Evolutionary conservation across 2,113 vertebrate genomes (phyloP).

Genomic region (Phyllostomus hastatus): DNA sequence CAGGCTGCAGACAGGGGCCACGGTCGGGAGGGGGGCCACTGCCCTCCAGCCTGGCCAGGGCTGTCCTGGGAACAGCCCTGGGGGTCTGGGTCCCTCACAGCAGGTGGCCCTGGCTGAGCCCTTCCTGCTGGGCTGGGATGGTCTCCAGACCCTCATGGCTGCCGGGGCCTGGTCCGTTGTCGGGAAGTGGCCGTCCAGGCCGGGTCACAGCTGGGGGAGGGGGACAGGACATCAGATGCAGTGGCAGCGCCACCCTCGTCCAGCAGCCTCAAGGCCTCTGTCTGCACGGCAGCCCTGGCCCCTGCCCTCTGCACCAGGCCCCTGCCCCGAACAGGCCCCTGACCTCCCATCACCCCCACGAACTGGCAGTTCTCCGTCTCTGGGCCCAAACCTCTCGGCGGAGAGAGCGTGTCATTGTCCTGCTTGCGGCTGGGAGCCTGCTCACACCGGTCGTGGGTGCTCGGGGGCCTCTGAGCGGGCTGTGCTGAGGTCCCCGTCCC

Average conservation of each 20-base stretch:
- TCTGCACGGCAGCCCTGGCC: too few relatives aligned
- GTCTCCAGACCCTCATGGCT: fast-evolving
- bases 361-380: background rate
- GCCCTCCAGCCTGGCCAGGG: background rate
- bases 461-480: background rate
- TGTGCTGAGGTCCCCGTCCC: background rate
- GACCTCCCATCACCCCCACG: background rate
- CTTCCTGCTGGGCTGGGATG: background rate
- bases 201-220: too few relatives aligned
- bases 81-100: background rate
- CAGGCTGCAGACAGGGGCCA: background rate
- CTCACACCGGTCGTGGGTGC: fast-evolving
- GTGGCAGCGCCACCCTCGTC: fast-evolving
- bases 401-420: background rate
- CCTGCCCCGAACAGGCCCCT: background rate
- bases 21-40: background rate
- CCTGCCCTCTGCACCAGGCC: background rate
- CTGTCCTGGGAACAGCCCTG: background rate
- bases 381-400: background rate
- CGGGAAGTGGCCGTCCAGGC: background rate
- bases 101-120: background rate
- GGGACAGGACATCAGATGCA: too few relatives aligned
- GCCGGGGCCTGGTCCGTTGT: background rate
- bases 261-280: fast-evolving
- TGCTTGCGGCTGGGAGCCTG: fast-evolving